Evolutionary conservation across 2,888 invertebrate species (phyloP), one percentile per base, ranked within the genome.

Genomic region (Bembecia ichneumoniformis): DNA sequence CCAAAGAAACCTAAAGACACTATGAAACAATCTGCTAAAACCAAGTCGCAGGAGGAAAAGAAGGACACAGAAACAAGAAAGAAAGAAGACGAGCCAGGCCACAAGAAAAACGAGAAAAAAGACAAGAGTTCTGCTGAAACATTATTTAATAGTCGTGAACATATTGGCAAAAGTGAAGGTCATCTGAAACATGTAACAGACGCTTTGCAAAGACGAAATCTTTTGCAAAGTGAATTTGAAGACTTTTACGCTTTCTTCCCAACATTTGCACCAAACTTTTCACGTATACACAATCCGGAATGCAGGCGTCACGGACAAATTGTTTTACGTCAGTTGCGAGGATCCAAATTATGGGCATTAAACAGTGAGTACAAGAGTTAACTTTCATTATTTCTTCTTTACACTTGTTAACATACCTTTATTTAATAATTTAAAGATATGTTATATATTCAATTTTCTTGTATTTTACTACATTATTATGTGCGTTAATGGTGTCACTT

Each of bases 301-400:
- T 93, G 93, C 79, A 89, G 91, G 58, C 90, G 91, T 66, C 92
- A 92, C 58, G 90, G 92, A 51, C 90, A 90, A 72, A 90, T 92
- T 62, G 89, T 92, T 59, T 78, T 92, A 58, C 84, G 91, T 55
- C 92, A 93, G 74, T 74, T 93, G 63, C 89, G 91, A 34, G 91
- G 91, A 49, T 88, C 90, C 54, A 92, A 91, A 74, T 66, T 92
- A 58, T 93, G 93, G 93, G 91, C 92, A 51, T 74, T 93, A 59
- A 92, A 91, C 77, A 92, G 92, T 92, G 83, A 89, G 90, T 88
- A 60, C n/a, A 40, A 47, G 48, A 10, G 17, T 44, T 35, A 47
- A 43, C 57, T 55, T 47, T 49, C 34, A 44, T 49, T 45, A 45
- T 43, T 28, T 28, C 20, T 28, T 28, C 20, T 7, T 35, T 13